Evolutionary conservation across 1,140 invertebrate genomes (phyloP).

Genomic region (Reticulitermes speratus): DNA sequence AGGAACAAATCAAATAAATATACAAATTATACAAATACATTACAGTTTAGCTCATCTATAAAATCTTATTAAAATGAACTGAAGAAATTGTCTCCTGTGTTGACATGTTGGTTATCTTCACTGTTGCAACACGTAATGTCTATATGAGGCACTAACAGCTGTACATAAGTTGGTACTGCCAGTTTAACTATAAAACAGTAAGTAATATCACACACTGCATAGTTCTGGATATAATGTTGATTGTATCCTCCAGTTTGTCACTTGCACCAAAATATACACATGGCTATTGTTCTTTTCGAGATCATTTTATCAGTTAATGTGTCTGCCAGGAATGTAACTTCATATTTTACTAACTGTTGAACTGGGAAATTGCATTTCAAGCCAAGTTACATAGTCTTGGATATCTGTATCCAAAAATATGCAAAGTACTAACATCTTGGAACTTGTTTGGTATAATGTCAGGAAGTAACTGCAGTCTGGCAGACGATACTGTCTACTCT

Average conservation of each 20-base stretch:
- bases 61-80: not conserved
- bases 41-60: not conserved
- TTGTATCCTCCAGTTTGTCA: not conserved
- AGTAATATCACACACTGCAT: not conserved
- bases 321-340: not conserved
- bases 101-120: not conserved
- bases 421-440: not conserved
- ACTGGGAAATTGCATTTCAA: not conserved
- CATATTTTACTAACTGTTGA: not conserved
- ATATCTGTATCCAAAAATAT: not conserved
- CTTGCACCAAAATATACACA: not conserved
- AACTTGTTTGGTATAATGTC: not conserved
- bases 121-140: not conserved
- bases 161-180: not conserved
- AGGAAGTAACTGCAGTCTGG: not conserved
- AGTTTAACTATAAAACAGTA: not conserved
- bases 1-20: constrained; percentile 17
- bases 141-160: not conserved
- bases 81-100: not conserved
- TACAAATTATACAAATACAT: constrained; percentile 18
- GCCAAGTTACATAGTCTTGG: not conserved
- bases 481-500: too few species aligned
- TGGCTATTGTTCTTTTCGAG: constrained; percentile 7
- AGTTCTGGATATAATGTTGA: not conserved
- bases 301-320: not conserved